Evolutionary conservation across 2,797 vertebrate genomes (phyloP).

Genomic region (Phoeniculus purpureus): DNA sequence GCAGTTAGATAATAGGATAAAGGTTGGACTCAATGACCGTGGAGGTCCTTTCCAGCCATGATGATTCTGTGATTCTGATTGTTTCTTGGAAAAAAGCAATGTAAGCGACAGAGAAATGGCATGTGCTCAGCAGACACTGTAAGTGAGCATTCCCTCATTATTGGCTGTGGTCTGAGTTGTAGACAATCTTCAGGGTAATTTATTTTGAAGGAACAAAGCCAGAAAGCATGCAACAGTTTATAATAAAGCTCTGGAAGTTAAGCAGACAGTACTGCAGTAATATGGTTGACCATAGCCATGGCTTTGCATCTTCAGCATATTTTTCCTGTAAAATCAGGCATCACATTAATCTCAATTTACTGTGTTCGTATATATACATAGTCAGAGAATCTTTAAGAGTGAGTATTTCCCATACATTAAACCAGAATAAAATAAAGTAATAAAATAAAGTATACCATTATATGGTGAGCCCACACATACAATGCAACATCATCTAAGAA

Average conservation of each 20-base stretch:
- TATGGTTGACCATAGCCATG: background rate
- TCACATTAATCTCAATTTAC: background rate
- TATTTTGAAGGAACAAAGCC: background rate
- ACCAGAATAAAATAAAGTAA: background rate
- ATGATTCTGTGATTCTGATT: too few species aligned
- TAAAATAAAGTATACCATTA: background rate
- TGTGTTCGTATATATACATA: background rate
- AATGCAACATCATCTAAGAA: background rate
- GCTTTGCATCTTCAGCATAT: background rate
- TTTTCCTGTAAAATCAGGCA: background rate
- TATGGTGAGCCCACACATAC: background rate
- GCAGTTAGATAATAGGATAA: too few species aligned
- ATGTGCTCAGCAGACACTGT: background rate
- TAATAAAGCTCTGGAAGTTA: background rate
- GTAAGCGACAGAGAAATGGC: background rate
- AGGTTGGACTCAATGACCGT: too few species aligned
- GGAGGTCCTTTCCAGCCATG: too few species aligned
- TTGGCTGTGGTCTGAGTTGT: background rate
- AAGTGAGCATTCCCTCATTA: background rate
- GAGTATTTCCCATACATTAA: background rate
- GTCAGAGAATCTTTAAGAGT: background rate
- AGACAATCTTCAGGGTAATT: background rate
- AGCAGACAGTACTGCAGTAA: background rate
- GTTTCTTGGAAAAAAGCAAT: background rate
- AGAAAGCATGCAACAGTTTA: background rate